phyloP scores from a whole-genome alignment of 1,140 invertebrate genomes.

The Melanaphis sacchari region DNA sequence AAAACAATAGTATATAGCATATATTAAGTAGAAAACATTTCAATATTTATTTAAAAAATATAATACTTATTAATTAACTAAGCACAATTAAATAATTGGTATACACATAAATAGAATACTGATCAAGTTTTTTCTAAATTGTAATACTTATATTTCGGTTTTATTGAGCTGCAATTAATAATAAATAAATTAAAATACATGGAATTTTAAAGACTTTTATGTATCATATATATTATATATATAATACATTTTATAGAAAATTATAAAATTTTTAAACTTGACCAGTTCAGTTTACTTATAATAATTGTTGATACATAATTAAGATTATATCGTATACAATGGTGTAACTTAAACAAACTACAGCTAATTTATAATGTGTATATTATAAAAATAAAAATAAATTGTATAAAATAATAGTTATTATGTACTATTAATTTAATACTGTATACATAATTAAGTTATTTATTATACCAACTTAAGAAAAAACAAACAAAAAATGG shows the following conservation, averaged over 20 bases:
- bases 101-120: neutral
- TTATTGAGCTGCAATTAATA: neutral
- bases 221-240: neutral
- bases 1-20: neutral
- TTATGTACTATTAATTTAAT: neutral
- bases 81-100: neutral
- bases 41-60: neutral
- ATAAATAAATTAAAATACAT: neutral
- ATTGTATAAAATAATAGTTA: neutral
- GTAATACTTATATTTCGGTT: neutral
- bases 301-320: neutral
- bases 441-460: constrained; percentile 18
- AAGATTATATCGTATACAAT: neutral
- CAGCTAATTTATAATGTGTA: neutral
- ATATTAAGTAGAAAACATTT: neutral
- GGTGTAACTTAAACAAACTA: neutral
- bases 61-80: neutral
- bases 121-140: neutral
- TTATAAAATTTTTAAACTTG: neutral
- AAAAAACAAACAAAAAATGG: constrained; percentile 16
- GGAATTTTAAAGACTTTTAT: neutral
- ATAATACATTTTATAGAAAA: neutral
- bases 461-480: neutral
- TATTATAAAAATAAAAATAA: neutral
- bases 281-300: neutral